Percentiles rank a stretch among this genome's conserved stretches.
Evolutionary conservation across 2,888 invertebrate species (phyloP).

Genomic region (Conchocele bisecta): DNA sequence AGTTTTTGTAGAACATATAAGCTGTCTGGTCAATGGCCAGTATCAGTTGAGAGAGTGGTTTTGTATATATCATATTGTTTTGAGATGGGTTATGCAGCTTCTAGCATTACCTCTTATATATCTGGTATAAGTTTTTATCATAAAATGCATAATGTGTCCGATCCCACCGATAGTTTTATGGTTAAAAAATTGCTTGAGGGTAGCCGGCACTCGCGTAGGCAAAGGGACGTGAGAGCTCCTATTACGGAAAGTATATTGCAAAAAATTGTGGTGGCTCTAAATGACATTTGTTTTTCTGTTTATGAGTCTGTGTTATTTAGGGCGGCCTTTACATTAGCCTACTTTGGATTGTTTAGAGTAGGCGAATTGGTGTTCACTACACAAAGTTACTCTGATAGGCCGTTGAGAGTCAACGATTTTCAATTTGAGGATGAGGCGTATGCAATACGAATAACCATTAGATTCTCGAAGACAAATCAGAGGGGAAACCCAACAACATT

Average conservation of each 20-base stretch:
- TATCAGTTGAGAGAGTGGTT: not conserved
- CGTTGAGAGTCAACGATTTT: not conserved
- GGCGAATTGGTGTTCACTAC: slow-evolving; percentile 4
- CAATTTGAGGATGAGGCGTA: not conserved
- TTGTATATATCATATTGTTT: slow-evolving; percentile 13
- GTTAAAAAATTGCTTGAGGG: slow-evolving; percentile 17
- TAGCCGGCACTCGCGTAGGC: not conserved
- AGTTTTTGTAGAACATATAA: no score
- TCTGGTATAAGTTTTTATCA: slow-evolving; percentile 7
- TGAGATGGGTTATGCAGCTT: not conserved
- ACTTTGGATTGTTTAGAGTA: slow-evolving; percentile 5
- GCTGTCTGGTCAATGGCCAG: not conserved
- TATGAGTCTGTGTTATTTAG: slow-evolving; percentile 4
- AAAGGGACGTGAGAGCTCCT: slow-evolving; percentile 3
- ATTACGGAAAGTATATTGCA: not conserved
- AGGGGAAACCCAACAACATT: not conserved
- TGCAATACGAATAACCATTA: not conserved
- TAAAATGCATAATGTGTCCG: not conserved
- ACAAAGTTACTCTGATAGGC: not conserved
- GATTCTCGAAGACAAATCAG: not conserved
- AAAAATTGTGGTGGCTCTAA: not conserved
- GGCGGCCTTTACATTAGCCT: not conserved
- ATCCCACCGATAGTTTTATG: slow-evolving; percentile 7
- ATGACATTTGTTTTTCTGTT: not conserved
- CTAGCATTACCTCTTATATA: slow-evolving; percentile 1